Base-by-base conservation (phyloP, 2,113 vertebrate species). In the Leptocoma aspasia region DNA sequence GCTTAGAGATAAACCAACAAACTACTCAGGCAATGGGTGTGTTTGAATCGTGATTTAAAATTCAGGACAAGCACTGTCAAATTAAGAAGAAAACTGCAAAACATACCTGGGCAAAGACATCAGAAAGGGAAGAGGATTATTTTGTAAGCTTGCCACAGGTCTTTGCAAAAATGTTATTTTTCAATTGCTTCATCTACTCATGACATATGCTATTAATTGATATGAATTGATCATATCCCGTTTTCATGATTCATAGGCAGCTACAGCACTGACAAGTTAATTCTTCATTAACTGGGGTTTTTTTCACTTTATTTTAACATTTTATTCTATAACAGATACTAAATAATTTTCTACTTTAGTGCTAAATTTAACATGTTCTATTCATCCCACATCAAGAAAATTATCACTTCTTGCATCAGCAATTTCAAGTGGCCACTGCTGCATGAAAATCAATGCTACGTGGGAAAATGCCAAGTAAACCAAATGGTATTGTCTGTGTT, bases 351-450 rank as follows among this genome's bases (percentile, higher is more conserved):
- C 54, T 83, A 42, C 47, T 89, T 92, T 47, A 53, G 26, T 64
- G 72, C 60, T 92, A 73, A 76, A 91, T 91, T 75, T 78, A 78
- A 90, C 82, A 88, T 69, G 27, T 57, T 45, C 65, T 89, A 73
- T 94, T 96, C 75, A 71, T 79, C 68, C 65, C 68, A 60, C 41
- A 76, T 92, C 80, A 91, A 90, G 77, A 78, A 86, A 94, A 92
- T 88, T 85, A 94, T 78, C 68, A 57, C 68, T 85, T 92, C 31
- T 90, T 91, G 19, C 69, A 92, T 91, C 64, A 88, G 35, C 71
- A 93, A 72, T 87, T 95, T 87, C 76, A 78, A 10, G 71, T 92
- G 71, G 63, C 16, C 68, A 83, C 33, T 81, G 59, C 53, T 92
- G 71, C 61, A 86, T 76, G 49, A 77, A 91, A 92, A 92, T 52